Conservation (phyloP, 92 coral and sea anemone species). For the Pocillopora meandrina region DNA sequence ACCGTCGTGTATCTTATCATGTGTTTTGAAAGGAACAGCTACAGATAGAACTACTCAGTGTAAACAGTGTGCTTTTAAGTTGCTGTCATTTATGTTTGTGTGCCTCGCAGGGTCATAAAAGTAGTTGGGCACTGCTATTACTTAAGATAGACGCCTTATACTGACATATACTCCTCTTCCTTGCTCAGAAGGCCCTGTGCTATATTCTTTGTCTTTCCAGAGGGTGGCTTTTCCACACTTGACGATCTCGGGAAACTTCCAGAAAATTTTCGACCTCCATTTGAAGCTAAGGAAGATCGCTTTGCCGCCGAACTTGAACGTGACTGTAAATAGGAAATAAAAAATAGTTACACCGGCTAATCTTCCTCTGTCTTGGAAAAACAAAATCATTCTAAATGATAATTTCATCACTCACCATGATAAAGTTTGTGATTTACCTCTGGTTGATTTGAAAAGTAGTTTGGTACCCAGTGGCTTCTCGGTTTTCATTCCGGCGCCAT, state of each 20-base stretch:
- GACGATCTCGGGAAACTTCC: conserved; percentile 50
- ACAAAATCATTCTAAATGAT: background rate
- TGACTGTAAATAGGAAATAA: conserved; percentile 30
- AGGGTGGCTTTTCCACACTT: conserved; percentile 63
- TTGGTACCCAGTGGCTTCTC: too few relatives aligned
- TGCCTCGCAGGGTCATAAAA: too few relatives aligned
- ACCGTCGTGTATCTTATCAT: too few relatives aligned
- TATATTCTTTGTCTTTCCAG: conserved; percentile 81
- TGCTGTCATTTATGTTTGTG: too few relatives aligned
- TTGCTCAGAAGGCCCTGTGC: conserved; percentile 83
- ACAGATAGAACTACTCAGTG: too few relatives aligned
- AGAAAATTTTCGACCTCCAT: conserved; percentile 53
- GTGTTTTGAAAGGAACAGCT: too few relatives aligned
- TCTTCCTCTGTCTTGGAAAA: background rate
- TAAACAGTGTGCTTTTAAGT: too few relatives aligned
- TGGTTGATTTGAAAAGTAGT: too few relatives aligned
- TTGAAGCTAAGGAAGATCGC: conserved; percentile 41
- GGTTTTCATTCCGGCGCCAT: background rate
- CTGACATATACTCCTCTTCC: conserved; percentile 97
- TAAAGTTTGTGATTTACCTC: too few relatives aligned
- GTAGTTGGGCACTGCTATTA: too few relatives aligned
- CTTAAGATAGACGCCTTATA: background rate
- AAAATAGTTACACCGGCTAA: background rate
- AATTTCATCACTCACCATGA: background rate
- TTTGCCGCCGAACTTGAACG: conserved; percentile 48